These are phyloP conservation scores for Troides aeacus DNA, from an alignment of 2,888 invertebrate species.

Conservation along the genomic window DNA sequence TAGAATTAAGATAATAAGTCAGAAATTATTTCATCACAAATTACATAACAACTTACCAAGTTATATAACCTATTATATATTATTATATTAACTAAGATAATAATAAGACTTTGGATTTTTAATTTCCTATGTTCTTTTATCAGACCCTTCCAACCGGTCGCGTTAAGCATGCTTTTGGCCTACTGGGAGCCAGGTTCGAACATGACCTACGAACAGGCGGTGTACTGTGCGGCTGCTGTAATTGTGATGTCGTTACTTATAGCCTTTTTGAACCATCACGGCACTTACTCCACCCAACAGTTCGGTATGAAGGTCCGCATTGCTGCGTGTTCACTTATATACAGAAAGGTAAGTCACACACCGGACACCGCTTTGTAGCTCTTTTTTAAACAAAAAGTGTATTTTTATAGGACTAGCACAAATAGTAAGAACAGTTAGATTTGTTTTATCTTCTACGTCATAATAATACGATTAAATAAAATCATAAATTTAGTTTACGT, in stretches of 20 bases:
- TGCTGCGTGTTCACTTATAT: conserved; percentile 90
- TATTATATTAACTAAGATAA: no score
- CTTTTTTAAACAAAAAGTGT: neutral
- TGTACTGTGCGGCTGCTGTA: conserved; percentile 81
- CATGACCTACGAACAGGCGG: conserved; percentile 79
- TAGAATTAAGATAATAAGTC: neutral
- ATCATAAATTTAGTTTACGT: neutral
- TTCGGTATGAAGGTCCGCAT: conserved; percentile 90
- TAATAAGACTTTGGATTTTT: neutral
- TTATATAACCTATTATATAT: no score
- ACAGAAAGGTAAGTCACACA: conserved; percentile 87
- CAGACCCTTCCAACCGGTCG: conserved; percentile 84
- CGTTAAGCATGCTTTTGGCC: conserved; percentile 82
- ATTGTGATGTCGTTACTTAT: conserved; percentile 77
- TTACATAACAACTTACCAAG: no score
- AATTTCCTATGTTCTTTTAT: conserved; percentile 33
- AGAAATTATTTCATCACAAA: no score
- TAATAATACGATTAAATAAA: neutral
- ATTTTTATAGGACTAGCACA: no score
- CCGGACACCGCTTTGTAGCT: neutral
- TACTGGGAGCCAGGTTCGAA: conserved; percentile 81
- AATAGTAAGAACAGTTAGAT: no score
- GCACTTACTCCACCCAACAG: conserved; percentile 84
- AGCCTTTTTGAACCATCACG: conserved; percentile 83
- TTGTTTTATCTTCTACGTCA: neutral